Conservation (phyloP, 2,113 vertebrate genomes). For the Carettochelys insculpta region DNA sequence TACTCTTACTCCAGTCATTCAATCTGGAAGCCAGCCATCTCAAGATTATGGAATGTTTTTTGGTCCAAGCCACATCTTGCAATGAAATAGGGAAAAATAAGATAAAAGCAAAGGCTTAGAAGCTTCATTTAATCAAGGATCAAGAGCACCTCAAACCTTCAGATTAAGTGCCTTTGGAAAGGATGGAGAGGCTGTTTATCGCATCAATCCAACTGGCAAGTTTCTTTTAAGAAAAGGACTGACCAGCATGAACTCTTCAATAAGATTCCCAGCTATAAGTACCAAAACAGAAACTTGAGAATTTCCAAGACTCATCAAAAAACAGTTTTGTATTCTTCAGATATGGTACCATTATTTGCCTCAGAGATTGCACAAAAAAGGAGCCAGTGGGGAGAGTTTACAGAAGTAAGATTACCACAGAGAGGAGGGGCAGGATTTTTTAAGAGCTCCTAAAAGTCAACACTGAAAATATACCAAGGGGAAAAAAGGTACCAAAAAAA, state of each 20-base stretch:
- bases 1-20: slow-evolving; percentile 29
- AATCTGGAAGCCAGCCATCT: slow-evolving; percentile 36
- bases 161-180: slow-evolving; percentile 37
- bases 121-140: slow-evolving; percentile 33
- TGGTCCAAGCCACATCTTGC: slow-evolving; percentile 30
- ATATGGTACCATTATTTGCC: background rate
- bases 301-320: slow-evolving; percentile 1
- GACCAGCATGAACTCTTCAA: background rate
- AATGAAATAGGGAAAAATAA: slow-evolving; percentile 21
- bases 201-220: background rate
- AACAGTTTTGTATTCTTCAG: background rate
- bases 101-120: slow-evolving; percentile 9
- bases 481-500: slow-evolving; percentile 74
- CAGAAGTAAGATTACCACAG: slow-evolving; percentile 53
- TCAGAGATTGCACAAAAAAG: background rate
- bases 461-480: slow-evolving; percentile 69
- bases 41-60: slow-evolving; percentile 33
- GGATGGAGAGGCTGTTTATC: background rate
- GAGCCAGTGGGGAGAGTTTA: slow-evolving; percentile 55
- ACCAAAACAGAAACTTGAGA: slow-evolving; percentile 6
- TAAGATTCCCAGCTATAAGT: background rate
- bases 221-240: background rate
- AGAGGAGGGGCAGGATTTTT: slow-evolving; percentile 36
- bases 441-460: slow-evolving; percentile 46
- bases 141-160: slow-evolving; percentile 28